These are phyloP conservation scores for Ormyrus labotus DNA, from an alignment of 2,888 invertebrate genomes.

Conservation along the genomic window DNA sequence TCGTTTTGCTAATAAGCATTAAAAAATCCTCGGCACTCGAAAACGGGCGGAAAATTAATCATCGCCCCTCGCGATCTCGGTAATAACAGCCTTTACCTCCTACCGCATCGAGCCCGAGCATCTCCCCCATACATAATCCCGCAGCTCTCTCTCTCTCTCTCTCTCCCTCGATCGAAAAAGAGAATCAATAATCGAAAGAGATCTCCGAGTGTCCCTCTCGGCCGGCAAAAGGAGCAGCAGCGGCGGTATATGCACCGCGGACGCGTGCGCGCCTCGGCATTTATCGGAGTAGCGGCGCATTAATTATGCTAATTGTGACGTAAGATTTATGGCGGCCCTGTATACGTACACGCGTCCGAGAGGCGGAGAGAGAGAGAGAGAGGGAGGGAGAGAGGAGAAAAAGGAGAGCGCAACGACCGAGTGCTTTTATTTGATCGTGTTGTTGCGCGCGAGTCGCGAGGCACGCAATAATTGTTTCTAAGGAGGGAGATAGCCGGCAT, in stretches of 20 bases:
- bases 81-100: too few species aligned
- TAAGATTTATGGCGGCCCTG: constrained; percentile 57
- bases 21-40: too few species aligned
- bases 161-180: too few species aligned
- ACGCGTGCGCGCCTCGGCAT: background rate
- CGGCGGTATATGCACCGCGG: background rate
- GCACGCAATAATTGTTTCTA: constrained; percentile 29
- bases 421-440: background rate
- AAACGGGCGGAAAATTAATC: too few species aligned
- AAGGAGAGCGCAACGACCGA: constrained; percentile 9
- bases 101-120: too few species aligned
- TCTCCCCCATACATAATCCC: too few species aligned
- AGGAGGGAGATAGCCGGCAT: constrained; percentile 1
- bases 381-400: background rate
- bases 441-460: background rate
- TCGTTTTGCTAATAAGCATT: too few species aligned
- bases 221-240: background rate
- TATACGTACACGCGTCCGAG: constrained; percentile 16
- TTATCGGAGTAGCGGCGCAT: constrained; percentile 60
- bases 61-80: too few species aligned
- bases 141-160: too few species aligned
- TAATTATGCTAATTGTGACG: constrained; percentile 67
- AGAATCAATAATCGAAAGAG: too few species aligned
- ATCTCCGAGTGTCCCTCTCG: background rate
- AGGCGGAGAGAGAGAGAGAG: constrained; percentile 33